A percentile compares a stretch with the other conserved stretches of the same genome.
These are phyloP conservation scores for Myrmecobius fasciatus DNA, from an alignment of 2,113 vertebrate species.

Conservation along the genomic window DNA sequence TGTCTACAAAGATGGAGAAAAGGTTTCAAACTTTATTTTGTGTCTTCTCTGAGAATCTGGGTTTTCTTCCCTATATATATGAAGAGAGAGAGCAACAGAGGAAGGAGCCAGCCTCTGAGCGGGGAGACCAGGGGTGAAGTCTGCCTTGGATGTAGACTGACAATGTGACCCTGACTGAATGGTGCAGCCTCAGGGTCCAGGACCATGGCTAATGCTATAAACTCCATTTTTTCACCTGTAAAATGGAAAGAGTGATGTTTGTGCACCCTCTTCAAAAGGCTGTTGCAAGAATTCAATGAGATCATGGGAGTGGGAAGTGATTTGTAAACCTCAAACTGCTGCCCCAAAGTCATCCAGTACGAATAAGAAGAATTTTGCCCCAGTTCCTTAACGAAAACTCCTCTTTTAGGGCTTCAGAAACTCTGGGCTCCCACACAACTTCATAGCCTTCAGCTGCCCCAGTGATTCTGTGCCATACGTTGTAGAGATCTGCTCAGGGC, in stretches of 20 bases:
- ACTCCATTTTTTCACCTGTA: too few relatives aligned
- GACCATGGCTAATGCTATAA: background rate
- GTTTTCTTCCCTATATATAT: background rate
- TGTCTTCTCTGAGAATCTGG: background rate
- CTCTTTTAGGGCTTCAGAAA: background rate
- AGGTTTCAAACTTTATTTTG: background rate
- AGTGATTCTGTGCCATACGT: background rate
- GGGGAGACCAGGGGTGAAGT: background rate
- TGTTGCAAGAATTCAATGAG: background rate
- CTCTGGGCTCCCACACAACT: background rate
- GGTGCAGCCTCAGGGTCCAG: too few relatives aligned
- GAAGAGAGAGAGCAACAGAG: background rate
- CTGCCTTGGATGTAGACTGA: background rate
- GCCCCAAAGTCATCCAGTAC: background rate
- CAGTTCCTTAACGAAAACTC: background rate
- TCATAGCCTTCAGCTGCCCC: background rate
- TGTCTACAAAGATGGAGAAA: background rate
- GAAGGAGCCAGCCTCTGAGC: background rate
- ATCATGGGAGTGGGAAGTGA: background rate
- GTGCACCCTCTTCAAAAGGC: background rate
- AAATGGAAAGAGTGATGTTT: too few relatives aligned
- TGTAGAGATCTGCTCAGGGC: background rate
- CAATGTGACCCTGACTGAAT: background rate
- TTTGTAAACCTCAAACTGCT: background rate
- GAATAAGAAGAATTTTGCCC: background rate